Conservation (phyloP, 2,888 invertebrate genomes). For the Oligia strigilis region DNA sequence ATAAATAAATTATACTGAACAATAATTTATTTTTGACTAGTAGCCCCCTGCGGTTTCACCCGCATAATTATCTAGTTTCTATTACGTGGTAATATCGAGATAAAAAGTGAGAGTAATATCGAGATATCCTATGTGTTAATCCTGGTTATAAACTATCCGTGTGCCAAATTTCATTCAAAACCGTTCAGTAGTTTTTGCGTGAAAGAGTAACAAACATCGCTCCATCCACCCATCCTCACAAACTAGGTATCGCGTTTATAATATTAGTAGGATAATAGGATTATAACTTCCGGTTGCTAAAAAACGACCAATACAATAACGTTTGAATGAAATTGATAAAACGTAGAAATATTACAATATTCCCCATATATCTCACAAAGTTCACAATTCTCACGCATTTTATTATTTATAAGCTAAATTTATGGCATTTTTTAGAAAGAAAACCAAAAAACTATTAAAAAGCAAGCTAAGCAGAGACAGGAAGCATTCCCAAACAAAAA, state of each 20-base stretch:
- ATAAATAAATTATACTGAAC: conserved; percentile 24
- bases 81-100: no score
- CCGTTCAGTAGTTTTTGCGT: background rate
- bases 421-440: conserved; percentile 76
- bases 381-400: conserved; percentile 53
- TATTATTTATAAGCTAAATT: conserved; percentile 82
- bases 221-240: background rate
- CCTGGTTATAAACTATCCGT: background rate
- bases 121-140: no score
- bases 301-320: conserved; percentile 7
- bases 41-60: no score
- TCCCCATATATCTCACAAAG: conserved; percentile 37
- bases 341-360: conserved; percentile 31
- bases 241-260: background rate
- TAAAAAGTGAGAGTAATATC: no score
- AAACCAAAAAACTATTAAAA: conserved; percentile 84
- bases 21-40: conserved; percentile 3
- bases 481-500: conserved; percentile 84
- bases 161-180: background rate
- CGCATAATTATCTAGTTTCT: no score
- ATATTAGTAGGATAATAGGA: background rate
- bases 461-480: conserved; percentile 78
- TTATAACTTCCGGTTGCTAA: conserved; percentile 11
- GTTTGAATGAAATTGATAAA: conserved; percentile 22
- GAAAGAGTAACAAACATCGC: background rate